Evolutionary conservation across 2,113 vertebrate genomes (phyloP).

Genomic region (Hemichromis elongatus): DNA sequence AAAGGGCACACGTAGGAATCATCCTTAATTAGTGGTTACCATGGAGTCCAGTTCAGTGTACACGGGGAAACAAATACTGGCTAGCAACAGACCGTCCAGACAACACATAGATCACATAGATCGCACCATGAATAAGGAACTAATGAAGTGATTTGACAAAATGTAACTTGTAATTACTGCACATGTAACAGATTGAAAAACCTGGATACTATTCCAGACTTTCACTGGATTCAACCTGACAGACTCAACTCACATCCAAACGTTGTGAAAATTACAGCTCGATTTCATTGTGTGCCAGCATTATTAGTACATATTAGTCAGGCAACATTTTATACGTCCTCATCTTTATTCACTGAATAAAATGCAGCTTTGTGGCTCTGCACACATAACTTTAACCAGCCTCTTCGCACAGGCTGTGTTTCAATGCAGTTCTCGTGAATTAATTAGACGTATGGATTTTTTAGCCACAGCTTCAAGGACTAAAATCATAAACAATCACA

Average conservation of each 20-base stretch:
- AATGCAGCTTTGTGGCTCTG: background rate
- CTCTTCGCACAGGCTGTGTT: constrained; percentile 4
- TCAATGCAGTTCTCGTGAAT: constrained; percentile 24
- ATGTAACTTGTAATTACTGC: constrained; percentile 6
- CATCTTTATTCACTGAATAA: background rate
- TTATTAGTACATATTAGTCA: background rate
- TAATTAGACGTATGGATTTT: constrained; percentile 77
- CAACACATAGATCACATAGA: background rate
- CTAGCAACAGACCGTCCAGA: constrained; percentile 18
- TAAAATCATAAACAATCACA: constrained; percentile 85
- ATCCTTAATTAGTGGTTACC: constrained; percentile 64
- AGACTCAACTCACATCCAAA: background rate
- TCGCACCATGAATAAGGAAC: background rate
- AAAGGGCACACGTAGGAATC: constrained; percentile 62
- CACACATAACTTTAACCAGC: background rate
- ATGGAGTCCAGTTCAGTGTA: constrained; percentile 22
- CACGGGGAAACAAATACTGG: constrained; percentile 6
- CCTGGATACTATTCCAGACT: background rate
- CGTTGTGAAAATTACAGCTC: background rate
- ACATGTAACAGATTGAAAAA: background rate
- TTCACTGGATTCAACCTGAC: background rate
- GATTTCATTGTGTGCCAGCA: background rate
- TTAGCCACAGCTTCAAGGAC: constrained; percentile 79
- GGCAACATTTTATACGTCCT: background rate
- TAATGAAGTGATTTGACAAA: constrained; percentile 16